Base-by-base conservation (phyloP, 1,140 invertebrate genomes). In the Lepidurus couesii region DNA sequence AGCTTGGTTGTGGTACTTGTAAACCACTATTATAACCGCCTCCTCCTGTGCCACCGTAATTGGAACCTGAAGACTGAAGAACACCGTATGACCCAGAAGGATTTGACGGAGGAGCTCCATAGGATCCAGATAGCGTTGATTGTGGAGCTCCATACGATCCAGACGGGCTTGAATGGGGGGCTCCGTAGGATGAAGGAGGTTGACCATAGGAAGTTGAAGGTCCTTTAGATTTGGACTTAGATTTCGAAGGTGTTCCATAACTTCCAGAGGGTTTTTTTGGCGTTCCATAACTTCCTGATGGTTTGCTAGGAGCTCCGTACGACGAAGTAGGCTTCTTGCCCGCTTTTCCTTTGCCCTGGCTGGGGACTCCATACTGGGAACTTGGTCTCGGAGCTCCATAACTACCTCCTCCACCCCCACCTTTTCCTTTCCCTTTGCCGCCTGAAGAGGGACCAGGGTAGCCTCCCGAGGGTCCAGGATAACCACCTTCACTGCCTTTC, bases 381-480 rank as follows among this genome's bases (percentile, higher is more conserved):
- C 53, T 65, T 16, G 53, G 53, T 65, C 21, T 65, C 53, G 53
- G 53, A 65, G 53, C 53, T 13, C 53, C 53, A 21, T 65, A 65
- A 65, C 53, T 34, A 34, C 34, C 34, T 34, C 34, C 34, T 34
- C 53, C 53, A 16, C 53, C 13, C 8, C 13, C 13, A 16, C 53
- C 53, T 16, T 65, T 65, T 7, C 53, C 53, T 16, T 65, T 65
- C 16, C 53, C 53, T 21, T 65, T 65, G 53, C 53, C 53, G 8
- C 53, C 53, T 16, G 53, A 65, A 65, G 53, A 65, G 2, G 53
- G 53, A 13, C 53, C 53, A 13, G 53, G 53, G 53, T 65, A 65
- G 13, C 53, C 53, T 13, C 53, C 53, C 3, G 8, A n/a, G 21
- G 53, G 16, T 65, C 16, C 53, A 65, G 53, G 53, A 21, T 65